phyloP scores from a whole-genome alignment of 2,888 invertebrate genomes.

The Microctonus aethiopoides region DNA sequence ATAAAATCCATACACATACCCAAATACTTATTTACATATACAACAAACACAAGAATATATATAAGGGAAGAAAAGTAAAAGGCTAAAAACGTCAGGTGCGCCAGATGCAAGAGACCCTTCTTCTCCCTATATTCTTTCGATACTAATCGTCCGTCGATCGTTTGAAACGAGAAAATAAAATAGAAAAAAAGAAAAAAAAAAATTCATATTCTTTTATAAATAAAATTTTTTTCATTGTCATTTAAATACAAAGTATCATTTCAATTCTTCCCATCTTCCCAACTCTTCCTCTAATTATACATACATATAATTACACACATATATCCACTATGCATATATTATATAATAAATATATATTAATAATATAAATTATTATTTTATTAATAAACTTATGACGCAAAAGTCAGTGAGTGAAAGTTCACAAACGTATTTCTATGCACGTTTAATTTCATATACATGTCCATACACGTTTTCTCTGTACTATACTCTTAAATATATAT shows the following conservation, averaged over 20 bases:
- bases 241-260: not conserved
- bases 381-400: not conserved
- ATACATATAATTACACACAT: too few species aligned
- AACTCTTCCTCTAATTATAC: too few species aligned
- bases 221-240: not conserved
- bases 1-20: too few species aligned
- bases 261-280: not conserved
- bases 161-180: slow-evolving; percentile 37
- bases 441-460: not conserved
- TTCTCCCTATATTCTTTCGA: slow-evolving; percentile 52
- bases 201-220: too few species aligned
- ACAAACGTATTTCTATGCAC: not conserved
- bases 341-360: too few species aligned
- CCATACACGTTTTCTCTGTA: not conserved
- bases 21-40: slow-evolving; percentile 31
- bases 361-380: not conserved
- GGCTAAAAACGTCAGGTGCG: slow-evolving; percentile 61
- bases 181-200: not conserved
- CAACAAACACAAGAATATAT: slow-evolving; percentile 26
- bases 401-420: not conserved
- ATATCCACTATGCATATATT: too few species aligned
- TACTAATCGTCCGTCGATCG: slow-evolving; percentile 64
- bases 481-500: not conserved
- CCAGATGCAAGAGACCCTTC: slow-evolving; percentile 57
- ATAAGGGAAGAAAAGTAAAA: slow-evolving; percentile 26